Conservation (phyloP, 2,888 invertebrate species). For the Pycnomerus fuliginosus region DNA sequence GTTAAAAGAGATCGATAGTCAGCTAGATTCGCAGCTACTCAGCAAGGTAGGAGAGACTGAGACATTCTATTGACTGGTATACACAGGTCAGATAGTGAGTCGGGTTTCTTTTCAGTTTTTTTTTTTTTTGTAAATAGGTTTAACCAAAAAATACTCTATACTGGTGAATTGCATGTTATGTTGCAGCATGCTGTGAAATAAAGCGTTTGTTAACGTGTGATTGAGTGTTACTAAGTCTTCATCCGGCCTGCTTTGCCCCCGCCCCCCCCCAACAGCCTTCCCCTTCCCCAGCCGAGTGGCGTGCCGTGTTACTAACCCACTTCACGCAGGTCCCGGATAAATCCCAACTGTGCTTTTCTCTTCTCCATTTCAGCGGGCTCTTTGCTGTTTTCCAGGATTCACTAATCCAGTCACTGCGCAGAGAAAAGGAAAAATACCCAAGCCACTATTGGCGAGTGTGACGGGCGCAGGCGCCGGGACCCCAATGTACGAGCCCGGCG, state of each 20-base stretch:
- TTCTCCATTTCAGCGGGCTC: constrained; percentile 72
- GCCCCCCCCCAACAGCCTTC: too few species aligned
- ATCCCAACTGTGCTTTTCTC: constrained; percentile 55
- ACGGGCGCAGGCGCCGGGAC: constrained; percentile 34
- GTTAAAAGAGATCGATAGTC: constrained; percentile 79
- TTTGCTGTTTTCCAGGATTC: constrained; percentile 85
- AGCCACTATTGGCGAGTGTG: constrained; percentile 71
- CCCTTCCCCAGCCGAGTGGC: constrained; percentile 49
- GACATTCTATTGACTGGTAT: constrained; percentile 51
- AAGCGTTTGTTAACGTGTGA: too few species aligned
- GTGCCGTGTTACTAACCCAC: constrained; percentile 55
- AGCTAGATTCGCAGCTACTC: constrained; percentile 70
- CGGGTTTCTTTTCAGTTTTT: constrained; percentile 33
- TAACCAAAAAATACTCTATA: constrained; percentile 2
- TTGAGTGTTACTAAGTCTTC: too few species aligned
- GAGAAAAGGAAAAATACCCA: constrained; percentile 75
- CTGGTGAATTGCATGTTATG: too few species aligned
- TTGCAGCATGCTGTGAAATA: too few species aligned
- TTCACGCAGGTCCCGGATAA: constrained; percentile 52
- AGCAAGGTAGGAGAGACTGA: constrained; percentile 57
- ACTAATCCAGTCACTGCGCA: constrained; percentile 73
- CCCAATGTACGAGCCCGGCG: constrained; percentile 57
- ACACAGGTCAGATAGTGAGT: constrained; percentile 45
- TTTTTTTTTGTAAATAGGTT: constrained; percentile 18
- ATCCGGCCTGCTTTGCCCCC: too few species aligned